Evolutionary conservation across 2,113 vertebrate genomes (phyloP).

Genomic region (Oreochromis aureus): DNA sequence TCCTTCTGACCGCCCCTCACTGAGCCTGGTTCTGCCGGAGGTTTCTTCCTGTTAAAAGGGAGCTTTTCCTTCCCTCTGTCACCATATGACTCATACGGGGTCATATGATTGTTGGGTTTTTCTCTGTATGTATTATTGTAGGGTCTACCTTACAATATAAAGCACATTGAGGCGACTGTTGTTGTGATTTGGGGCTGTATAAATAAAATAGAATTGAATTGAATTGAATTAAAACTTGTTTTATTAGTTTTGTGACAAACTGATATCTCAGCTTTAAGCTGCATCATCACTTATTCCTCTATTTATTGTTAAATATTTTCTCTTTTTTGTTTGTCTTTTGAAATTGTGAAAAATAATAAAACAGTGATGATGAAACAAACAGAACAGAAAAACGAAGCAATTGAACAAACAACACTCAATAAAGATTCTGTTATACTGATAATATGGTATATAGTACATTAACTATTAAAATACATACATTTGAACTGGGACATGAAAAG

Average conservation of each 20-base stretch:
- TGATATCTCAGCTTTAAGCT: not conserved
- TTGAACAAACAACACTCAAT: not conserved
- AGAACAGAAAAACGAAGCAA: not conserved
- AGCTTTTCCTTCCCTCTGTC: not conserved
- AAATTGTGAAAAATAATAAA: not conserved
- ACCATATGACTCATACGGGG: rapidly evolving
- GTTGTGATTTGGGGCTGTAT: not conserved
- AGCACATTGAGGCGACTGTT: not conserved
- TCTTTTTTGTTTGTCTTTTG: not conserved
- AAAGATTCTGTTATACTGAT: not conserved
- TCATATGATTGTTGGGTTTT: not conserved
- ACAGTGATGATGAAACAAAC: not conserved
- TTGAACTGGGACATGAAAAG: not conserved
- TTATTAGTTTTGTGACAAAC: not conserved
- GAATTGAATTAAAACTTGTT: not conserved
- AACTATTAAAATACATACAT: not conserved
- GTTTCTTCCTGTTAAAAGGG: not conserved
- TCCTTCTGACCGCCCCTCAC: not conserved
- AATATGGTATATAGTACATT: not conserved
- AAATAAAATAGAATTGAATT: not conserved
- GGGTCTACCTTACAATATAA: not conserved
- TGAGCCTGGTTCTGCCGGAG: not conserved
- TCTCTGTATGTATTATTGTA: not conserved
- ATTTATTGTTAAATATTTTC: not conserved
- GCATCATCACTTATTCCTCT: not conserved